phyloP scores from a whole-genome alignment of 1,140 invertebrate genomes.

The Stratiolaelaps scimitus region DNA sequence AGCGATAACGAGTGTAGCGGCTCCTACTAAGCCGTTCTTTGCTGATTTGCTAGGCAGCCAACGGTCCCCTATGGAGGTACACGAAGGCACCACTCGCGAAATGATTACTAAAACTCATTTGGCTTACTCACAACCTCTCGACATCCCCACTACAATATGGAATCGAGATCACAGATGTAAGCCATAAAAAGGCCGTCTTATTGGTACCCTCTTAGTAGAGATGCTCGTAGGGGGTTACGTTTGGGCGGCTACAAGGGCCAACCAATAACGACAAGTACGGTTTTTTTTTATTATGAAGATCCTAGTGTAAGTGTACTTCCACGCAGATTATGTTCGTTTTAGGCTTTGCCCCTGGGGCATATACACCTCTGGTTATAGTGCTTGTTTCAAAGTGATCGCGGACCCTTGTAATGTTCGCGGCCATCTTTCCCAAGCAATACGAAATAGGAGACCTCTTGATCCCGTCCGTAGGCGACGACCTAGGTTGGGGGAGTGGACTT shows the following conservation, averaged over 20 bases:
- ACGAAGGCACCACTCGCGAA: background rate
- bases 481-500: background rate
- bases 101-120: background rate
- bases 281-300: too few relatives aligned
- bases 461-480: background rate
- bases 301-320: too few relatives aligned
- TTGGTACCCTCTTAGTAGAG: constrained; percentile 21
- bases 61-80: background rate
- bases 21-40: background rate
- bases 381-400: constrained; percentile 23
- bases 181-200: background rate
- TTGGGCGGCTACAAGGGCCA: too few relatives aligned
- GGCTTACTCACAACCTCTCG: background rate
- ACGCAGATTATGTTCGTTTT: too few relatives aligned
- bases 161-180: background rate
- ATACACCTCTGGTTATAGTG: background rate
- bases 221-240: background rate
- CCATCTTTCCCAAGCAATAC: constrained; percentile 23
- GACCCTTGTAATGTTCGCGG: background rate
- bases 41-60: background rate
- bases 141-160: background rate
- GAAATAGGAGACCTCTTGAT: background rate
- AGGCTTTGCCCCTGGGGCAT: too few relatives aligned
- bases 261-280: too few relatives aligned
- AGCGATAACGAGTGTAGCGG: background rate